Evolutionary conservation across 2,797 vertebrate genomes (phyloP).

Genomic region (Sebastes vulpes): DNA sequence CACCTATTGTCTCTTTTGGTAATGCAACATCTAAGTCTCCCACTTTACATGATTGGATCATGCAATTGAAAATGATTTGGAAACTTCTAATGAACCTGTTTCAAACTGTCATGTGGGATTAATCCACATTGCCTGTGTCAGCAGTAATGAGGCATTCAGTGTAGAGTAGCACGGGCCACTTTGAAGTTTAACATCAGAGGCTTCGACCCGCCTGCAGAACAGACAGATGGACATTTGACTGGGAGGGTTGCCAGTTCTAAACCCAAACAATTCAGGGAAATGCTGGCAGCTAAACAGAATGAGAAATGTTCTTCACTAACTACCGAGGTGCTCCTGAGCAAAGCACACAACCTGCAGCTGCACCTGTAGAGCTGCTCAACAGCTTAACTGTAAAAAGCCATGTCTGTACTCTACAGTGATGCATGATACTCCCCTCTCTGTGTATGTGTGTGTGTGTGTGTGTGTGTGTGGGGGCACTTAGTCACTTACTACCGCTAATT

Average conservation of each 20-base stretch:
- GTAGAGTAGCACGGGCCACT: background rate
- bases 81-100: background rate
- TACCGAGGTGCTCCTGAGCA: no score
- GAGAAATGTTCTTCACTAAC: background rate
- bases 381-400: background rate
- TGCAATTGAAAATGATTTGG: background rate
- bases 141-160: constrained; percentile 27
- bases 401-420: background rate
- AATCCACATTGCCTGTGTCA: constrained; percentile 20
- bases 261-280: background rate
- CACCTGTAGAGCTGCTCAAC: no score
- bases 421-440: background rate
- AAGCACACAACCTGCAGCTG: no score
- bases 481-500: background rate
- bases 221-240: constrained; percentile 17
- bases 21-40: background rate
- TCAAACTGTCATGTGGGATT: constrained; percentile 10
- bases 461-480: background rate
- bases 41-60: background rate
- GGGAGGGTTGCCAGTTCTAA: constrained; percentile 13
- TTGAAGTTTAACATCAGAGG: constrained; percentile 44
- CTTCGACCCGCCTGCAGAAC: background rate
- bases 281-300: background rate
- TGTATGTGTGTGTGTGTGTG: background rate
- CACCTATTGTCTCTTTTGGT: background rate